Evolutionary conservation across 2,888 invertebrate genomes (phyloP).

Genomic region (Encarsia formosa): DNA sequence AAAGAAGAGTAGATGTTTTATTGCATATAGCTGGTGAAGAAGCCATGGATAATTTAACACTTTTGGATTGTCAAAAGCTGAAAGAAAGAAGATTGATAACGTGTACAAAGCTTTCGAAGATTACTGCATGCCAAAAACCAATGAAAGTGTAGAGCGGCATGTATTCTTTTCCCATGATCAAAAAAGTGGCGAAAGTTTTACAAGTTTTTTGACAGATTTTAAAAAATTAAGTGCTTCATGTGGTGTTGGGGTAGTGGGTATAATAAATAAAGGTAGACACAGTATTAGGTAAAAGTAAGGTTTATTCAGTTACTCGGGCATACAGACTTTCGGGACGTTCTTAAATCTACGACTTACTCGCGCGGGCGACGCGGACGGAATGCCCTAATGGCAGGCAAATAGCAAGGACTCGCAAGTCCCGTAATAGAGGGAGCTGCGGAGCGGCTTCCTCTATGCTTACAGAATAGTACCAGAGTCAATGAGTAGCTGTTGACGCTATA

Average conservation of each 20-base stretch:
- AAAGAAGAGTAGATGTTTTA: conserved; percentile 32
- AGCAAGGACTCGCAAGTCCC: too few species aligned
- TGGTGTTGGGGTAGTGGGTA: conserved; percentile 32
- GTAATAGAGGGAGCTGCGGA: too few species aligned
- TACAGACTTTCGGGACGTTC: too few species aligned
- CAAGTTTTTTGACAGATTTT: conserved; percentile 29
- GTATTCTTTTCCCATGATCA: conserved; percentile 30
- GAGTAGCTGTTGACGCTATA: too few species aligned
- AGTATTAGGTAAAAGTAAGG: too few species aligned
- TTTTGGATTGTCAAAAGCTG: conserved; percentile 27
- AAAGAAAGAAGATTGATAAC: conserved; percentile 24
- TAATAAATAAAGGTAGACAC: too few species aligned
- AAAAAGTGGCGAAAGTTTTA: conserved; percentile 27
- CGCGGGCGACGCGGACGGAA: too few species aligned
- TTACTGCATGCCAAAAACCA: conserved; percentile 25
- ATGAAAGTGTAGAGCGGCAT: conserved; percentile 28
- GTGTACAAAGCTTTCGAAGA: conserved; percentile 29
- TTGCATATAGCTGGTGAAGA: conserved; percentile 34
- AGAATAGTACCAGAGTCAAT: too few species aligned
- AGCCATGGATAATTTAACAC: conserved; percentile 33
- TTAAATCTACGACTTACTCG: too few species aligned
- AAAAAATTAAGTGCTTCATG: conserved; percentile 30
- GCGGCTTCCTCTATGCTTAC: too few species aligned
- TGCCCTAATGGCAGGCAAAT: too few species aligned
- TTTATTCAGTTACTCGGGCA: too few species aligned